Evolutionary conservation across 2,113 vertebrate genomes (phyloP), one percentile per base, ranked within the genome.

Genomic region (Bufo bufo): DNA sequence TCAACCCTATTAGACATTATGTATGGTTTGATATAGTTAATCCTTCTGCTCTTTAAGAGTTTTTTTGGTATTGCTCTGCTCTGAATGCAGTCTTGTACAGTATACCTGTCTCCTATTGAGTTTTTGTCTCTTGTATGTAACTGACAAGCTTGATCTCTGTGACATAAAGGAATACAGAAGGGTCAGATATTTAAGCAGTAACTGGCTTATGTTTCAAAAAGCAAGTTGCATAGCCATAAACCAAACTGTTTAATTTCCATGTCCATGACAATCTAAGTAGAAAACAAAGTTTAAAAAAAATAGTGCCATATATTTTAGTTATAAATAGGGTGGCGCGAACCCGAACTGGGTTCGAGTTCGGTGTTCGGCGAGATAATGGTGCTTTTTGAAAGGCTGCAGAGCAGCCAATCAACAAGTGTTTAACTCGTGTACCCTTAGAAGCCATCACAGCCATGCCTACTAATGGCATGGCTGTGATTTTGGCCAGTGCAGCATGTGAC

Each of bases 91-190:
- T 17, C 59, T 4, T 61, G 59, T 19, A 19, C 59, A 19, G 16
- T 61, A 61, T 19, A 61, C 3, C 59, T 61, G 58, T 82, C 58
- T 71, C 23, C 52, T 75, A 52, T 54, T 77, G 52, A 6, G 47
- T 47, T 65, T 74, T 59, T 56, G 12, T 50, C 65, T 69, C 45
- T 16, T 6, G 20, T 52, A 19, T 66, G 81, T 8, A 85, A 23
- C 54, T 75, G 84, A 19, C 52, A 77, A 45, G 78, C 33, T 58
- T 77, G 65, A 84, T 72, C 65, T 71, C 8, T 59, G 3, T 33
- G 56, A 61, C 33, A 77, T 85, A 77, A 77, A 23, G 45, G 11
- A 85, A 74, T 58, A 17, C 66, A 85, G 19, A 33, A 45, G 6
- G 9, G 23, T 12, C 13, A 85, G 14, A 59, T 45, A 85, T 20